Evolutionary conservation across 35 echinoderm and acorn worm genomes (phyloP).

Genomic region (Diadema setosum): DNA sequence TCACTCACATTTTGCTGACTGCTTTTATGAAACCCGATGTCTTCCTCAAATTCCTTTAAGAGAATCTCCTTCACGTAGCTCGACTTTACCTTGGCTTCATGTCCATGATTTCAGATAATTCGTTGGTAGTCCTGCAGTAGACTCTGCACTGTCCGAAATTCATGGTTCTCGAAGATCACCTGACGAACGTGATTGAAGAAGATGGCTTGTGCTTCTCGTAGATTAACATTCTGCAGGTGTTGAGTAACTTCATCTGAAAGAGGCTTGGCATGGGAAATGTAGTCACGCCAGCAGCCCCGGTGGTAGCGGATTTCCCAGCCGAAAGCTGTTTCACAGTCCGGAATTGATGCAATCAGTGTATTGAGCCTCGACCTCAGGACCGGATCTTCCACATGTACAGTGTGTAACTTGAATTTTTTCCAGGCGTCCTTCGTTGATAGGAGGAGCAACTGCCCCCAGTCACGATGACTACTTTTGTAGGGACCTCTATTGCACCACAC

Average conservation of each 20-base stretch:
- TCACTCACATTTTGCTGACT: constrained; percentile 18
- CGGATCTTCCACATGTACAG: constrained; percentile 1
- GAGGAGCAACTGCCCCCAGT: not conserved
- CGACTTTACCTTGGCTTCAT: not conserved
- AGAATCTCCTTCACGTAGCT: constrained; percentile 24
- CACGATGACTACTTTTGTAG: not conserved
- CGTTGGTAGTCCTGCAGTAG: constrained; percentile 40
- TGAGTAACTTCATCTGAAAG: not conserved
- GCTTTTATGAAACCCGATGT: constrained; percentile 39
- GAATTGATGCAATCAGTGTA: constrained; percentile 39
- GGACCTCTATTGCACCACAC: not conserved
- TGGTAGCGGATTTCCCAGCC: constrained; percentile 39
- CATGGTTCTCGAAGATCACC: constrained; percentile 30
- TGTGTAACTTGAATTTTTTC: constrained; percentile 37
- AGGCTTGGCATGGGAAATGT: not conserved
- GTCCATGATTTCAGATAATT: constrained; percentile 6
- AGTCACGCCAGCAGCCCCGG: not conserved
- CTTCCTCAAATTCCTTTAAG: constrained; percentile 12
- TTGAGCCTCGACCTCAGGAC: constrained; percentile 15
- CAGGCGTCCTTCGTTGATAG: constrained; percentile 47
- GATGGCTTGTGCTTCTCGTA: constrained; percentile 5
- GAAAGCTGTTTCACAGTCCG: constrained; percentile 36
- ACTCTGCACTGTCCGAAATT: constrained; percentile 28
- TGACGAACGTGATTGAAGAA: constrained; percentile 22
- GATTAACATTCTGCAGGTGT: constrained; percentile 12